phyloP scores from a whole-genome alignment of 2,113 vertebrate species.

The Odocoileus hemionus region DNA sequence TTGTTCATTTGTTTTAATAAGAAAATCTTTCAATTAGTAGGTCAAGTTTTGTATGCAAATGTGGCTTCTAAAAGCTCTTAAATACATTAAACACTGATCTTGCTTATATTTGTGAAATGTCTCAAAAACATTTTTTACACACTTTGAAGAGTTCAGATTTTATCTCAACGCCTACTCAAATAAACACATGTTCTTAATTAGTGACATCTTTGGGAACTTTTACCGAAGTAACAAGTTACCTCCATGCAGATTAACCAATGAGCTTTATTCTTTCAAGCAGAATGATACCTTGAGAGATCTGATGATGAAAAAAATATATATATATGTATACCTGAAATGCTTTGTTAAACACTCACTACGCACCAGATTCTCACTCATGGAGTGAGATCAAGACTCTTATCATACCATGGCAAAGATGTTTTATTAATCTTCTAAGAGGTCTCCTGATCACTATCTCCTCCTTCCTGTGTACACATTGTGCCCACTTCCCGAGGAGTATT shows the following conservation, averaged over 20 bases:
- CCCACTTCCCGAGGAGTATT: neutral
- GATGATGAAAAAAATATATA: neutral
- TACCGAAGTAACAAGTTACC: conserved; percentile 19
- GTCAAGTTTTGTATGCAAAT: neutral
- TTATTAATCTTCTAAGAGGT: neutral
- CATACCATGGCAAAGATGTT: neutral
- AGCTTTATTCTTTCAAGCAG: conserved; percentile 7
- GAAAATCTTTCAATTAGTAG: neutral
- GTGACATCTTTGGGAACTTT: conserved; percentile 8
- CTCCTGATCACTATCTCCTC: neutral
- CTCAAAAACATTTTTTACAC: conserved; percentile 11
- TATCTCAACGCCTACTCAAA: neutral
- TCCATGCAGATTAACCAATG: neutral
- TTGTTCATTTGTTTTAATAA: conserved; percentile 27
- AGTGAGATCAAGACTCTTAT: neutral
- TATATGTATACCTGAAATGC: neutral
- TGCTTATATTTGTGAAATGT: neutral
- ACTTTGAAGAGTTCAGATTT: conserved; percentile 3
- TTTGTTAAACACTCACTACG: neutral
- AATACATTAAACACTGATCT: neutral
- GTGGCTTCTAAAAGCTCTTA: neutral
- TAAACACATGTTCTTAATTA: conserved; percentile 26
- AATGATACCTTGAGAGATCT: neutral
- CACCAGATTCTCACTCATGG: neutral
- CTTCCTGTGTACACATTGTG: neutral